Conservation (phyloP, 2,888 invertebrate species). For the Eupithecia inturbata region DNA sequence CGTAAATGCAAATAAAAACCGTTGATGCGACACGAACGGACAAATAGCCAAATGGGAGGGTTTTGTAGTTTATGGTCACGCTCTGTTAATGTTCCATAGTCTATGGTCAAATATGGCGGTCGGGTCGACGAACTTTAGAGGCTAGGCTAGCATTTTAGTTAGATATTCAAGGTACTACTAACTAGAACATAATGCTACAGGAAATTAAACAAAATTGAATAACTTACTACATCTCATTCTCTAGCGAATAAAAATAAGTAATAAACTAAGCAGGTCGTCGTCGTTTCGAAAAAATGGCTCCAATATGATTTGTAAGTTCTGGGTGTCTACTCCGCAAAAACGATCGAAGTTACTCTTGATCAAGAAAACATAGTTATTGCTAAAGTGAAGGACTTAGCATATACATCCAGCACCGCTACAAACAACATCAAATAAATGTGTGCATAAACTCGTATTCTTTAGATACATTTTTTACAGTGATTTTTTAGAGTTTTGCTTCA, state of each 20-base stretch:
- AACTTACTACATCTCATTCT: not conserved
- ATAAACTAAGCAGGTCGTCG: no score
- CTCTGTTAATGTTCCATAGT: slow-evolving; percentile 70
- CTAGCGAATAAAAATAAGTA: not conserved
- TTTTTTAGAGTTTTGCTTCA: no score
- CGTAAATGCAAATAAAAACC: slow-evolving; percentile 57
- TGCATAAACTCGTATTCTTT: no score
- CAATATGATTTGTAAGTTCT: no score
- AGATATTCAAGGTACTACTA: slow-evolving; percentile 60
- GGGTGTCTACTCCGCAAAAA: not conserved
- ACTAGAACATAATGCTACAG: slow-evolving; percentile 40
- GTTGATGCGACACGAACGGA: slow-evolving; percentile 63
- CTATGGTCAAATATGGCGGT: slow-evolving; percentile 70
- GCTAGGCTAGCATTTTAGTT: slow-evolving; percentile 67
- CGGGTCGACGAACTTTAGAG: slow-evolving; percentile 65
- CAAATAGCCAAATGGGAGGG: slow-evolving; percentile 63
- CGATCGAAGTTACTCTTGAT: not conserved
- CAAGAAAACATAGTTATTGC: not conserved
- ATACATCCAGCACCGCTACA: no score
- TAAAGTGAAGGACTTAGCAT: no score
- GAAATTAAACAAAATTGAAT: not conserved
- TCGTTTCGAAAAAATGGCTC: no score
- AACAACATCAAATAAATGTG: no score
- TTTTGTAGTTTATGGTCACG: slow-evolving; percentile 66
- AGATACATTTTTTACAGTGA: no score